Base-by-base conservation (phyloP, 2,797 vertebrate species). In the Mus caroli region DNA sequence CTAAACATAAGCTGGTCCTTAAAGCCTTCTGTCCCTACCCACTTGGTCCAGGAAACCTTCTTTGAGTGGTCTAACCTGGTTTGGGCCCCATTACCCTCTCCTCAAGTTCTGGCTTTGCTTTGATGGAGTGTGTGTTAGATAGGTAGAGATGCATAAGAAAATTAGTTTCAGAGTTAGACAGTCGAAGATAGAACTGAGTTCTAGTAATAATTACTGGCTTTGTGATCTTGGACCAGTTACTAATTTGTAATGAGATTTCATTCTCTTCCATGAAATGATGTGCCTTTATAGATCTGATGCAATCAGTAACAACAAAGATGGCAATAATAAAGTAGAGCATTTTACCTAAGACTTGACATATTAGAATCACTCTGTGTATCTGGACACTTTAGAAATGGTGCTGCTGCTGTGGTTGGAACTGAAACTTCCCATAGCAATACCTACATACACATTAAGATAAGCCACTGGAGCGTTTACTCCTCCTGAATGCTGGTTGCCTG, bases 171-270 rank as follows among this genome's bases (percentile, higher is more conserved):
- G 19, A 80, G 52, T 90, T 89, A 83, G 13, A 24, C 6, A 73
- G 37, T 28, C 52, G 40, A n/a, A 87, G 73, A 84, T 24, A 52
- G 54, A 73, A 80, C 80, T 56, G 56, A 79, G 15, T 54, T 75
- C 67, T 37, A 69, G 7, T 46, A 73, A 6, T 64, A 43, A 4
- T 75, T 73, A 58, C n/a, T 28, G 50, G 11, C 69, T 92, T 95
- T 94, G 67, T 95, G 56, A 83, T 88, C 77, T 78, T 73, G 31
- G 19, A 15, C 31, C 77, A 85, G 14, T 93, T 88, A 58, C 31
- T 82, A 46, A 46, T n/a, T 85, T 37, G 75, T 40, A 50, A 54
- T 92, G 85, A 92, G 54, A 77, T 85, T 90, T 85, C 26, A 54
- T 75, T 69, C 79, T 64, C 58, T 97, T 85, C 50, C 31, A 20